Conservation (phyloP, 2,113 vertebrate species). For the Nestor notabilis region DNA sequence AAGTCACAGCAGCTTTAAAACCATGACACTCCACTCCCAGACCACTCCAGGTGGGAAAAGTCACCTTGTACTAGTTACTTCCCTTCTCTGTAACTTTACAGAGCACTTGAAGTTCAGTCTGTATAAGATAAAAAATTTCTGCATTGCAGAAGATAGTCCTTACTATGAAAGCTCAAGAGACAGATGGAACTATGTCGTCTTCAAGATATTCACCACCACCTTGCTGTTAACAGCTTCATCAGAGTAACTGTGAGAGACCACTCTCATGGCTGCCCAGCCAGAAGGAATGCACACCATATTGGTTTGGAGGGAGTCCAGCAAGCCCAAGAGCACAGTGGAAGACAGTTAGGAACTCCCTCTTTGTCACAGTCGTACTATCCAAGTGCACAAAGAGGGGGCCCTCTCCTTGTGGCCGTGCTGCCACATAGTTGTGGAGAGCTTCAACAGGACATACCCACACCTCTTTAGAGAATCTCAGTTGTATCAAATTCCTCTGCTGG, state of each 20-base stretch:
- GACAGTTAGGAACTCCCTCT: background rate
- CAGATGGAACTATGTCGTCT: background rate
- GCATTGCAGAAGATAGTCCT: background rate
- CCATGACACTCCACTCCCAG: background rate
- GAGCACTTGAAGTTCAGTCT: background rate
- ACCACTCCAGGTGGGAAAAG: background rate
- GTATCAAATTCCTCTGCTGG: background rate
- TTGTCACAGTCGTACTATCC: background rate
- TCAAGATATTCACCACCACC: background rate
- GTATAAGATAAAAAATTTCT: background rate
- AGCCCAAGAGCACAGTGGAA: background rate
- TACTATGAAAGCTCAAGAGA: background rate
- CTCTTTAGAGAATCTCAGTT: background rate
- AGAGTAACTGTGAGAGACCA: background rate
- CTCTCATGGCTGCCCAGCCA: background rate
- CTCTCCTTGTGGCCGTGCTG: background rate
- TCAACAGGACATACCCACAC: constrained; percentile 1
- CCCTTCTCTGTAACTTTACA: background rate
- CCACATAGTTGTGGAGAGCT: background rate
- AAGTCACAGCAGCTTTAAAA: background rate
- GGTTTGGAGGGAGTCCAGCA: background rate
- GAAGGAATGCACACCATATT: constrained; percentile 2
- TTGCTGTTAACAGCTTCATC: background rate
- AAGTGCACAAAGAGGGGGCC: constrained; percentile 27
- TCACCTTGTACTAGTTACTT: background rate